phyloP scores from a whole-genome alignment of 2,888 invertebrate species.

The Plebejus melissa region DNA sequence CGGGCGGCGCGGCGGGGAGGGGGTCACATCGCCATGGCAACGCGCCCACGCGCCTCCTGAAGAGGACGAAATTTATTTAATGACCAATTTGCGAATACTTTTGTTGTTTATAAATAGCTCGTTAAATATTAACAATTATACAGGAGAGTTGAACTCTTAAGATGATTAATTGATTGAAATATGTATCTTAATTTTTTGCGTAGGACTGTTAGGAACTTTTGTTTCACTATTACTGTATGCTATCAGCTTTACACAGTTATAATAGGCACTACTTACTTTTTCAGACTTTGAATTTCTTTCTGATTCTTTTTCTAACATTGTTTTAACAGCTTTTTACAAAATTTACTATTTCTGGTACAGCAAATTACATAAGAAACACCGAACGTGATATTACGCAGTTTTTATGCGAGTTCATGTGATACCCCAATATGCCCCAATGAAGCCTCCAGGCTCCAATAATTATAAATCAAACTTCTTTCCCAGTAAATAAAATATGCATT shows the following conservation, averaged over 20 bases:
- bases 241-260: background rate
- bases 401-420: background rate
- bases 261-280: background rate
- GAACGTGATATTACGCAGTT: background rate
- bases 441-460: too few species aligned
- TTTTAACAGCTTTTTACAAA: background rate
- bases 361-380: background rate
- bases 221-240: background rate
- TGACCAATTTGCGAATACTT: slow-evolving; percentile 40
- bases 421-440: too few species aligned
- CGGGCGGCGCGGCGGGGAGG: slow-evolving; percentile 37
- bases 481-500: too few species aligned
- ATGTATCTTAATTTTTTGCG: background rate
- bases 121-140: background rate
- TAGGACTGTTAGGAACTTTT: background rate
- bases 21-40: slow-evolving; percentile 58
- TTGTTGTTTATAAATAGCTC: slow-evolving; percentile 18
- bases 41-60: slow-evolving; percentile 66
- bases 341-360: background rate
- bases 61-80: slow-evolving; percentile 52
- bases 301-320: background rate
- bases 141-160: background rate
- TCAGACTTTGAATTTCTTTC: background rate
- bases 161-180: background rate
- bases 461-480: too few species aligned